Base-by-base conservation (phyloP, 1,140 invertebrate genomes). In the Lordiphosa clarofinis region DNA sequence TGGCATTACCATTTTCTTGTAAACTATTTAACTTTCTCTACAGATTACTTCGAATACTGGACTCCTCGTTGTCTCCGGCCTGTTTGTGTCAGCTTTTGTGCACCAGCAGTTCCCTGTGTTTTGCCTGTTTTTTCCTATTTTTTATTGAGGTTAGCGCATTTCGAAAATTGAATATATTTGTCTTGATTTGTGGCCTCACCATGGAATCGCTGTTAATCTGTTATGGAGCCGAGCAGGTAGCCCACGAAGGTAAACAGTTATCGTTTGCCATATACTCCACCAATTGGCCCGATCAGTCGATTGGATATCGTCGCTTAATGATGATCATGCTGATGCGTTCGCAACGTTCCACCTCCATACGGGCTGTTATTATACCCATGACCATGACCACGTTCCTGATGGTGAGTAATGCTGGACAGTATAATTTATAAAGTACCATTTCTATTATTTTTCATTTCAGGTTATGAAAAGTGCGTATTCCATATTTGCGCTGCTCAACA, bases 201-300 rank as follows among this genome's bases (percentile, higher is more conserved):
- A 37, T 53, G 4, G 82, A 88, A 35, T 78, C 73, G 0, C 40
- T 72, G 6, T 40, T 86, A 8, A 39, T 84, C 0, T 88, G 87
- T 47, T 86, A 65, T 49, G 67, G 46, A 39, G 65, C 67, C 6
- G 84, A 88, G 19, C 11, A 67, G 4, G 47, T 87, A 9, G 21
- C 9, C 36, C 24, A 58, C 9, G 65, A 57, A 24, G 64, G 61
- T 0, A 65, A 86, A 2, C 13, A 39, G 11, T 40, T 88, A 0
- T 24, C 57, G 3, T 31, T 33, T 0, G 72, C 71, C 3, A 62
- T 74, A 42, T 88, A 88, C 38, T 24, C 21, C 1, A 73, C 61
- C 40, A 86, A 88, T 28, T 88, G 87, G 87, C 13, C 69, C 4
- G 40, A 70, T 10, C 82, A 71, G 36, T 35, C 79, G 4, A 19